These are phyloP conservation scores for Nanorana parkeri DNA, from an alignment of 2,113 vertebrate species.

Conservation along the genomic window DNA sequence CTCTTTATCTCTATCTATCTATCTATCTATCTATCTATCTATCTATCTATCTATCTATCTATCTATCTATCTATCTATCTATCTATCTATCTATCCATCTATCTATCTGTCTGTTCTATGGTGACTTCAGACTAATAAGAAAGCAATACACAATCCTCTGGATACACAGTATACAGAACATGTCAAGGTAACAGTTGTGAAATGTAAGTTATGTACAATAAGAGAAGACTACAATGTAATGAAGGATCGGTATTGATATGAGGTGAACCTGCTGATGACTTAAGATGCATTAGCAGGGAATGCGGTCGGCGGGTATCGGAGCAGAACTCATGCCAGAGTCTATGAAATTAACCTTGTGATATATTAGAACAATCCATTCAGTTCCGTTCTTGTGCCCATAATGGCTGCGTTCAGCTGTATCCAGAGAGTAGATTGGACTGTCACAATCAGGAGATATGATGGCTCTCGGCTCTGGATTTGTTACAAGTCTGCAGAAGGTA, in stretches of 20 bases:
- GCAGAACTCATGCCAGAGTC: not conserved
- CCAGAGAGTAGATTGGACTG: slow-evolving; percentile 7
- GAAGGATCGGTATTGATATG: not conserved
- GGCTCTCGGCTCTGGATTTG: slow-evolving; percentile 2
- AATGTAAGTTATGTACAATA: too few species aligned
- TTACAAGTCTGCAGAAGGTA: slow-evolving; percentile 10
- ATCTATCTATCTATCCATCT: slow-evolving; percentile 14
- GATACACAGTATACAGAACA: too few species aligned
- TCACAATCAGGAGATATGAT: slow-evolving; percentile 24
- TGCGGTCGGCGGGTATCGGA: slow-evolving; percentile 8
- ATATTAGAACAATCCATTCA: slow-evolving; percentile 2
- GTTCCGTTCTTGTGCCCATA: slow-evolving; percentile 29
- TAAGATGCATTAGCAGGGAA: not conserved
- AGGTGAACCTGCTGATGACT: not conserved
- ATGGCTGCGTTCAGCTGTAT: slow-evolving; percentile 10
- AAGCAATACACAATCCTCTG: too few species aligned
- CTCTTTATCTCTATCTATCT: slow-evolving; percentile 4
- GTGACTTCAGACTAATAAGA: not conserved
- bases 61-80: slow-evolving; percentile 1
- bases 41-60: not conserved
- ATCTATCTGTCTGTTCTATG: slow-evolving; percentile 18
- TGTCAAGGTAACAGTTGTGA: too few species aligned
- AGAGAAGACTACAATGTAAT: too few species aligned
- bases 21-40: not conserved
- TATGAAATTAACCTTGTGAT: slow-evolving; percentile 47